Conservation (phyloP, 2,113 vertebrate genomes). For the Acrocephalus arundinaceus region DNA sequence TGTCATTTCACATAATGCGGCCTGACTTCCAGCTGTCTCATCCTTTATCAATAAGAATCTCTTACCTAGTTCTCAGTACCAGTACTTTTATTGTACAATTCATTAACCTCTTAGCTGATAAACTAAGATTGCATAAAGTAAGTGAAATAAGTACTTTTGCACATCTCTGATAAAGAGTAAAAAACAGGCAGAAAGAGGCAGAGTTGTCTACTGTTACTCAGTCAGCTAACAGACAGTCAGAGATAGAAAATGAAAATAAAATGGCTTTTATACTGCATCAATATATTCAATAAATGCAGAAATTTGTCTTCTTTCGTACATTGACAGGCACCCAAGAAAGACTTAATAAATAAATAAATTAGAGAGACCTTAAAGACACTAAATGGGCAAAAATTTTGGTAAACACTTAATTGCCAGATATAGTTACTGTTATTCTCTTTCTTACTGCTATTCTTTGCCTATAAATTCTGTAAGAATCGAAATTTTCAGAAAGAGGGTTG, state of each 20-base stretch:
- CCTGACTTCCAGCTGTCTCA: background rate
- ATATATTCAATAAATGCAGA: background rate
- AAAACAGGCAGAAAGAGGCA: background rate
- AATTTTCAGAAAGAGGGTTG: background rate
- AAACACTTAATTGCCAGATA: background rate
- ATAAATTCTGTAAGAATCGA: background rate
- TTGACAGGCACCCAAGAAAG: background rate
- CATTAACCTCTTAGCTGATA: background rate
- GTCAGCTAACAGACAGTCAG: background rate
- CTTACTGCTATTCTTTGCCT: background rate
- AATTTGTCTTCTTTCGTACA: background rate
- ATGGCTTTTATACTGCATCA: background rate
- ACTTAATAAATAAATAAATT: background rate
- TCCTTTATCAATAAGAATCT: background rate
- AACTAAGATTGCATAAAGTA: background rate
- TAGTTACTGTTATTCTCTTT: background rate
- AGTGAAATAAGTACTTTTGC: background rate
- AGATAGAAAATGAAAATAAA: background rate
- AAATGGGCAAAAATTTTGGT: background rate
- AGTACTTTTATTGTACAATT: background rate
- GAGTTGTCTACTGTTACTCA: background rate
- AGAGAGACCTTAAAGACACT: background rate
- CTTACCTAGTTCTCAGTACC: background rate
- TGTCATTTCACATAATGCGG: background rate
- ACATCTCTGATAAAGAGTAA: background rate